phyloP scores from a whole-genome alignment of 2,113 vertebrate species.

The Petrocephalus microphthalmus region DNA sequence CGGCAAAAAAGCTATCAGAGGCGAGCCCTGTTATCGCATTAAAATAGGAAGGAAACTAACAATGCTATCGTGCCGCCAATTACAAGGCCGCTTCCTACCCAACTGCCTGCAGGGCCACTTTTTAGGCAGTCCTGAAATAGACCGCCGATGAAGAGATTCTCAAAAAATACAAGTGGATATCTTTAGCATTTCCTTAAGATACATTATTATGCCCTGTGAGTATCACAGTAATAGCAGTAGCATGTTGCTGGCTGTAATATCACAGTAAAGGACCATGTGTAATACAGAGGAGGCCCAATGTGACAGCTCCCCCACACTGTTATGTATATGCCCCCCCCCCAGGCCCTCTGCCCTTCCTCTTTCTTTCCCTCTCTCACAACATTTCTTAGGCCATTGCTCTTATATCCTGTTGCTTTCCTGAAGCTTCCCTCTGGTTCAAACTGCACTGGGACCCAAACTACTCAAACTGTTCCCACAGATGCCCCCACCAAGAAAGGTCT shows the following conservation, averaged over 20 bases:
- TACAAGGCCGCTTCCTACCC: background rate
- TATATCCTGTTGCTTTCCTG: slow-evolving; percentile 8
- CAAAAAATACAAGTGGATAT: background rate
- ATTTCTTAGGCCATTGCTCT: slow-evolving; percentile 14
- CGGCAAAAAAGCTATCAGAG: background rate
- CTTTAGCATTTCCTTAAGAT: background rate
- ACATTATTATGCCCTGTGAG: background rate
- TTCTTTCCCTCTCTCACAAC: background rate
- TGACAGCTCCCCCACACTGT: background rate
- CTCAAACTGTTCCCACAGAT: background rate
- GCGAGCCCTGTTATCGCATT: background rate
- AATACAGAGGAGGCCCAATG: background rate
- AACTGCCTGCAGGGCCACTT: background rate
- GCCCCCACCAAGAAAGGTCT: background rate
- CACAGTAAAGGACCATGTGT: background rate
- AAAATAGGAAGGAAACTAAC: slow-evolving; percentile 16
- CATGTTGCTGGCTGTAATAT: background rate
- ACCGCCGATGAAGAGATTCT: background rate
- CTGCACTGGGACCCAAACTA: background rate
- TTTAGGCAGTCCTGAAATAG: background rate
- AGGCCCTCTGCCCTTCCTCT: background rate
- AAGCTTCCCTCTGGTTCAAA: background rate
- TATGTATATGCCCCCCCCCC: background rate
- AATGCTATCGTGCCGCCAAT: background rate
- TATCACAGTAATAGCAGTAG: background rate